Percentiles rank a stretch among this genome's conserved stretches.
Conservation (phyloP, 2,797 vertebrate species). For the Coregonus ussuriensis region DNA sequence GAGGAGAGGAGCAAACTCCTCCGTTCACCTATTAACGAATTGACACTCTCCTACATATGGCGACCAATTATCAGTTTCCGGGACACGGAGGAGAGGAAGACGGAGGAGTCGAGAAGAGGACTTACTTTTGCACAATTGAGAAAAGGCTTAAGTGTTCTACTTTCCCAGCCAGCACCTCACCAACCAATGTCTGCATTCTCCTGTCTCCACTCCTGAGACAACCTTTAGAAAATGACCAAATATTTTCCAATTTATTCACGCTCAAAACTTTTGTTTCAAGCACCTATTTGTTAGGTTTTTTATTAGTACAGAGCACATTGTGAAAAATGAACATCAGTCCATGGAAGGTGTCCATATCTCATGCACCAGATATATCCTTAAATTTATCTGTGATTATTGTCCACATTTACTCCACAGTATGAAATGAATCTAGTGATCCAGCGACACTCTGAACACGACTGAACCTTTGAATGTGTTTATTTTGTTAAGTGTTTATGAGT, state of each 20-base stretch:
- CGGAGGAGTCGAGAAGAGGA: no score
- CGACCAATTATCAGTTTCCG: no score
- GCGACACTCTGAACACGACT: background rate
- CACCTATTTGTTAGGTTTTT: background rate
- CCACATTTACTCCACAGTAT: background rate
- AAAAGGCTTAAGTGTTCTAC: background rate
- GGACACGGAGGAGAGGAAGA: no score
- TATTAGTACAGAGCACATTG: background rate
- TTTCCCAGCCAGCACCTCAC: background rate
- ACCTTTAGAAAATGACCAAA: background rate
- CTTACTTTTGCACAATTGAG: no score
- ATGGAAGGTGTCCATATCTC: background rate
- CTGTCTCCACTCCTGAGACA: background rate
- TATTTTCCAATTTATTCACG: background rate
- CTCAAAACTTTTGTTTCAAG: background rate
- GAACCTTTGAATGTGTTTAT: background rate
- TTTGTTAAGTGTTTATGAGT: background rate
- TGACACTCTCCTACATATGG: no score
- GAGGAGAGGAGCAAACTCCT: no score
- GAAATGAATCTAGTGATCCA: background rate
- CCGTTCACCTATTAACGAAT: no score
- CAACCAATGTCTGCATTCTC: background rate
- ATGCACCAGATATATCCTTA: conserved; percentile 4
- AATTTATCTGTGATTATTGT: background rate
- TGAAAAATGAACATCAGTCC: background rate